These are phyloP conservation scores for Hermaeophaga mercurialis DNA, from an alignment of 2,888 invertebrate species.

Conservation along the genomic window DNA sequence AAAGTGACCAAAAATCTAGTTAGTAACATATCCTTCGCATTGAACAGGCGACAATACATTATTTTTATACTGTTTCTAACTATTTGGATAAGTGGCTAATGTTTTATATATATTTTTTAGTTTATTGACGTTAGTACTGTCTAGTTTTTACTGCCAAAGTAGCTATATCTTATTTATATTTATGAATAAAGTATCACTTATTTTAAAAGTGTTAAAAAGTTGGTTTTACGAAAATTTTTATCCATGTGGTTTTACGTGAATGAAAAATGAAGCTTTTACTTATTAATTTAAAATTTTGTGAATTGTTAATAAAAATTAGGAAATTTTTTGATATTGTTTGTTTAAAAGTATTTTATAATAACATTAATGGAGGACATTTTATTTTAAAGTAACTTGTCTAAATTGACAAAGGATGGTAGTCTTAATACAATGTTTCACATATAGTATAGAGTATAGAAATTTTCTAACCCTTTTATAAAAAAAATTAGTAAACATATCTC, in stretches of 20 bases:
- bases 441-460: too few species aligned
- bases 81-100: conserved; percentile 6
- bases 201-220: conserved; percentile 4
- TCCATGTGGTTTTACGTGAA: neutral
- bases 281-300: too few species aligned
- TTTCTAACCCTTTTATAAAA: too few species aligned
- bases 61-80: conserved; percentile 15
- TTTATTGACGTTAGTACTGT: neutral
- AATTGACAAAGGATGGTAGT: too few species aligned
- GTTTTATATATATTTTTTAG: conserved; percentile 2
- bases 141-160: conserved; percentile 14
- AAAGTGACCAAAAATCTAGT: conserved; percentile 52
- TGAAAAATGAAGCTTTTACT: too few species aligned
- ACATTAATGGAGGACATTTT: too few species aligned
- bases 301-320: too few species aligned
- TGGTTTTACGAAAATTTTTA: neutral
- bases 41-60: conserved; percentile 16
- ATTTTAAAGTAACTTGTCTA: too few species aligned
- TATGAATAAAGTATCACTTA: conserved; percentile 4
- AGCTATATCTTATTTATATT: conserved; percentile 10
- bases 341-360: too few species aligned
- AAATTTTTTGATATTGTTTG: too few species aligned
- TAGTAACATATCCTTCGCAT: conserved; percentile 24
- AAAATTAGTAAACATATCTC: too few species aligned
- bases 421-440: too few species aligned